Evolutionary conservation across 2,113 vertebrate species (phyloP), one percentile per base, ranked within the genome.

Genomic region (Mellivora capensis): DNA sequence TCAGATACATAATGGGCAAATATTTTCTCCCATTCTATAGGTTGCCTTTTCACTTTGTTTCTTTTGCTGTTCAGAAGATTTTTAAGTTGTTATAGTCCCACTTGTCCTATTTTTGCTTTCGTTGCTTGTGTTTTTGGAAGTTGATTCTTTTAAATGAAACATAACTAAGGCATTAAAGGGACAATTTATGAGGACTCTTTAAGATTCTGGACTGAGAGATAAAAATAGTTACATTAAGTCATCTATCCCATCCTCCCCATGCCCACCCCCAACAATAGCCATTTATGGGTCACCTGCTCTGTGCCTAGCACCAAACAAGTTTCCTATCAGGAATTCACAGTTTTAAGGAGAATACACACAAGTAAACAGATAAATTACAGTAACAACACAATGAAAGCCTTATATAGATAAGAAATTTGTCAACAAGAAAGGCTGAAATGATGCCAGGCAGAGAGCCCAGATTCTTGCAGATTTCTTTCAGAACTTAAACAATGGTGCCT

Each of bases 391-490:
- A 31, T 42, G 61, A 80, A 91, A 86, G 37, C 27, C 25, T 71
- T 80, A 37, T 10, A 34, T 72, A 62, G 5, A 92, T 72, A 81
- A 81, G 34, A 64, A 80, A 54, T 74, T 64, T 87, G 27, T 82
- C 64, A 96, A 44, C 25, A 23, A 87, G 39, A 74, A 92, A 72
- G 64, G 64, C 47, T 82, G n/a, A 92, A 74, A 64, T 29, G 62
- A 81, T 82, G 82, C 74, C 23, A 81, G 54, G 52, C 64, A 54
- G 15, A 54, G 23, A 87, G 74, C 52, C 42, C 44, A 87, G 72
- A 82, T 54, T 87, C 44, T 87, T 91, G 59, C 34, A 67, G 47
- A n/a, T 83, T 91, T 95, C 62, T 87, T 91, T 95, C 52, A 71
- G 52, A 81, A 87, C 62, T 86, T 71, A 87, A 86, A 85, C 88